phyloP scores from a whole-genome alignment of 2,888 invertebrate species.

The Clepsis dumicolana region DNA sequence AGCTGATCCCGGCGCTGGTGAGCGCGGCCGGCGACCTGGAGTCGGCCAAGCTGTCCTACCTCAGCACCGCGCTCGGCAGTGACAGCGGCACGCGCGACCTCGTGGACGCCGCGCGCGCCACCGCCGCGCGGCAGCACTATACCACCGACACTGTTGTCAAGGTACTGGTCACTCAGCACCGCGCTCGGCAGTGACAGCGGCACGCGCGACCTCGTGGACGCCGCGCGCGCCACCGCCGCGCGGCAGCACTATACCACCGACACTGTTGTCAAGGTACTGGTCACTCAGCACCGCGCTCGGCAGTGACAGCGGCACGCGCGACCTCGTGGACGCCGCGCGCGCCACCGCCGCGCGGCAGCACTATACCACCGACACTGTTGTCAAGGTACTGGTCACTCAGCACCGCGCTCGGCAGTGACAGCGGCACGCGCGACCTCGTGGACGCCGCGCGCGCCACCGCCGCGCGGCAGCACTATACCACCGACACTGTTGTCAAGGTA shows the following conservation, averaged over 20 bases:
- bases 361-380: conserved; percentile 95
- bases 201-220: conserved; percentile 92
- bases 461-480: conserved; percentile 94
- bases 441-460: conserved; percentile 93
- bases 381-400: conserved; percentile 92
- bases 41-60: conserved; percentile 91
- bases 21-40: conserved; percentile 96
- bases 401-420: conserved; percentile 89
- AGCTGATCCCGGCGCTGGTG: conserved; percentile 93
- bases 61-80: conserved; percentile 90
- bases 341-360: conserved; percentile 94
- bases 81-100: conserved; percentile 90
- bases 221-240: conserved; percentile 92
- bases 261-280: conserved; percentile 92
- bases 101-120: conserved; percentile 92
- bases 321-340: conserved; percentile 91
- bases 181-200: conserved; percentile 89
- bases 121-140: conserved; percentile 93
- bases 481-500: conserved; percentile 93
- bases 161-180: conserved; percentile 91
- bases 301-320: conserved; percentile 90
- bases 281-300: conserved; percentile 91
- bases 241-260: conserved; percentile 95
- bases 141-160: conserved; percentile 95
- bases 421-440: conserved; percentile 90